These are phyloP conservation scores for Erebia ligea DNA, from an alignment of 2,888 invertebrate species.

Conservation along the genomic window DNA sequence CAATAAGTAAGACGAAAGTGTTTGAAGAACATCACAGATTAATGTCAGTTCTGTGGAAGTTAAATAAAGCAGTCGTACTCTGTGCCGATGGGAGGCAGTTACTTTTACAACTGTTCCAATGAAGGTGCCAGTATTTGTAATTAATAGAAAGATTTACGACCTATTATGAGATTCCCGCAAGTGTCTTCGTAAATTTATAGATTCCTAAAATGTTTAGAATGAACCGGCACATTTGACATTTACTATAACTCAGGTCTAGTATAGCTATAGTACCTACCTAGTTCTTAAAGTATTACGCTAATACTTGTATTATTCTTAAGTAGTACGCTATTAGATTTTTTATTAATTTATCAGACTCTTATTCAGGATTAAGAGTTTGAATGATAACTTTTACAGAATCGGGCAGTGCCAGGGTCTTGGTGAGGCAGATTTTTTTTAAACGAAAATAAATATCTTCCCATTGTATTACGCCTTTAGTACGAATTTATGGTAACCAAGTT, in stretches of 20 bases:
- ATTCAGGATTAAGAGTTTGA: too few relatives aligned
- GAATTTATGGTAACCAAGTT: not conserved
- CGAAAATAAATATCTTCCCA: not conserved
- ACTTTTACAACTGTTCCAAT: not conserved
- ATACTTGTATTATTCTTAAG: too few relatives aligned
- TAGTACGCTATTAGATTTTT: too few relatives aligned
- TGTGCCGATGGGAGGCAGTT: not conserved
- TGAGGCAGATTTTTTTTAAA: too few relatives aligned
- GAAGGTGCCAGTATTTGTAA: not conserved
- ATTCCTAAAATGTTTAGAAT: not conserved
- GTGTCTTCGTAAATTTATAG: not conserved
- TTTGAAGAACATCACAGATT: conserved; percentile 7
- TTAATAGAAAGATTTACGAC: conserved; percentile 3
- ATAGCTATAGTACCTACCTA: too few relatives aligned
- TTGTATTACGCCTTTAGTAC: not conserved
- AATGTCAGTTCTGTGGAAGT: not conserved
- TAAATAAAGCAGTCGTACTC: conserved; percentile 3
- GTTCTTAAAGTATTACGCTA: too few relatives aligned
- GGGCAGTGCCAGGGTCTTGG: too few relatives aligned
- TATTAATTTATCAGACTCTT: too few relatives aligned
- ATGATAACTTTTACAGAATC: too few relatives aligned
- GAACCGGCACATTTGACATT: not conserved
- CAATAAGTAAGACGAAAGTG: not conserved
- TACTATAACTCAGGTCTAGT: not conserved
- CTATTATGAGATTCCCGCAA: conserved; percentile 4